Base-by-base conservation (phyloP, 2,797 vertebrate genomes). In the Thalassophryne amazonica region DNA sequence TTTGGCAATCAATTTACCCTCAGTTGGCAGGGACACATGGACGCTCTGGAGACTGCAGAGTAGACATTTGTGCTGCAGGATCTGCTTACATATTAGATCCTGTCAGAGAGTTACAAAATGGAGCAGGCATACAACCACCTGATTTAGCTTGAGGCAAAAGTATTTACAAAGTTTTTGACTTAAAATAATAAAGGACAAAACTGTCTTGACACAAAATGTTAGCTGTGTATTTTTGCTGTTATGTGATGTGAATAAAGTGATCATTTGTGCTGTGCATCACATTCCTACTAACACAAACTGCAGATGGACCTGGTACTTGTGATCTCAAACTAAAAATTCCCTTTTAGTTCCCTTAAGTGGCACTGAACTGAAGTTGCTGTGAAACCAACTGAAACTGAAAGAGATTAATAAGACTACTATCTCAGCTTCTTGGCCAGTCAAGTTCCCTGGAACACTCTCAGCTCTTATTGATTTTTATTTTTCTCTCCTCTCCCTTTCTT, bases 381-480 rank as follows among this genome's bases (percentile, higher is more conserved):
- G 62, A 79, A 81, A 73, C 59, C 37, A 38, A 63, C 58, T 47
- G 54, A 72, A 68, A 74, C 56, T 75, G 73, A 73, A 60, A 78
- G 69, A 80, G 73, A 83, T 82, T 82, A 78, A 78, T 73, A 70
- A 18, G 17, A 78, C 73, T 81, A 85, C 79, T 78, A 84, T 86
- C 81, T 84, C 80, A 53, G 74, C 73, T 76, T 56, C 79, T 69
- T 34, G 67, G 76, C 81, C 79, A 82, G 78, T 73, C 61, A 53
- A 78, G 78, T 77, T 88, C 68, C 64, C 40, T 63, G 66, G 80
- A 70, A 73, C 69, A 66, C 76, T 80, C 74, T 73, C 50, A 63
- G 52, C 2, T 7, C 45, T n/a, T 86, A 87, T 87, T 75, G 86
- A 89, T 89, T 88, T 87, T 79, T 80, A 74, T 80, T 87, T 89